phyloP scores from a whole-genome alignment of 2,888 invertebrate species.

The Isotomurus palustris region DNA sequence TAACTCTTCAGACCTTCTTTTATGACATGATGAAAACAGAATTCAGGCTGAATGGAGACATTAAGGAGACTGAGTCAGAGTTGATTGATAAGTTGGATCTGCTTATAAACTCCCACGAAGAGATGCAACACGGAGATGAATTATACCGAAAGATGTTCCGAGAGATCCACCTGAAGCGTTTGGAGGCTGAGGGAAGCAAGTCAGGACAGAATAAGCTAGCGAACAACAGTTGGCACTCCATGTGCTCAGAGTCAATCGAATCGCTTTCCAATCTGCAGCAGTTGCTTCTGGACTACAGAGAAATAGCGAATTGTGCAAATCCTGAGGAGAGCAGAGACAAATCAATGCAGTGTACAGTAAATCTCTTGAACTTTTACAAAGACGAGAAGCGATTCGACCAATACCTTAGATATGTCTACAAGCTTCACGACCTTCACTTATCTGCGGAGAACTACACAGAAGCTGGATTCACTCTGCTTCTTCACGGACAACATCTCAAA shows the following conservation, averaged over 20 bases:
- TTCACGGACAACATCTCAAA: slow-evolving; percentile 84
- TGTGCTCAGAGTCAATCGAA: slow-evolving; percentile 28
- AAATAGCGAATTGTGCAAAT: slow-evolving; percentile 75
- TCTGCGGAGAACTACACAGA: slow-evolving; percentile 89
- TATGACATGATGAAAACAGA: slow-evolving; percentile 96
- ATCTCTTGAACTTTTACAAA: slow-evolving; percentile 95
- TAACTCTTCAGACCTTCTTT: slow-evolving; percentile 78
- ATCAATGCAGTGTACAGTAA: slow-evolving; percentile 93
- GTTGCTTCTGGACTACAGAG: slow-evolving; percentile 79
- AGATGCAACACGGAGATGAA: slow-evolving; percentile 13
- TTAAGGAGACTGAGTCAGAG: slow-evolving; percentile 82
- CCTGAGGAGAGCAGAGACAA: slow-evolving; percentile 89
- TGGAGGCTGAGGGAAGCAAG: slow-evolving; percentile 13
- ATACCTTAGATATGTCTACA: slow-evolving; percentile 93
- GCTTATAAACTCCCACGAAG: slow-evolving; percentile 23
- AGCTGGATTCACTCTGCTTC: slow-evolving; percentile 86
- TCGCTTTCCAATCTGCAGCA: slow-evolving; percentile 28
- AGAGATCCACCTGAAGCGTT: slow-evolving; percentile 20
- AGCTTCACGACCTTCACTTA: slow-evolving; percentile 84
- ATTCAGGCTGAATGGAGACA: slow-evolving; percentile 71
- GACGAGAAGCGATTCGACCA: slow-evolving; percentile 90
- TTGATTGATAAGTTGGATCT: slow-evolving; percentile 74
- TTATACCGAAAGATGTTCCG: slow-evolving; percentile 18
- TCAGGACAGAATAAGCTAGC: slow-evolving; percentile 11
- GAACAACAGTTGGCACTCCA: slow-evolving; percentile 24